Evolutionary conservation across 2,113 vertebrate species (phyloP).

Genomic region (Cavia porcellus): DNA sequence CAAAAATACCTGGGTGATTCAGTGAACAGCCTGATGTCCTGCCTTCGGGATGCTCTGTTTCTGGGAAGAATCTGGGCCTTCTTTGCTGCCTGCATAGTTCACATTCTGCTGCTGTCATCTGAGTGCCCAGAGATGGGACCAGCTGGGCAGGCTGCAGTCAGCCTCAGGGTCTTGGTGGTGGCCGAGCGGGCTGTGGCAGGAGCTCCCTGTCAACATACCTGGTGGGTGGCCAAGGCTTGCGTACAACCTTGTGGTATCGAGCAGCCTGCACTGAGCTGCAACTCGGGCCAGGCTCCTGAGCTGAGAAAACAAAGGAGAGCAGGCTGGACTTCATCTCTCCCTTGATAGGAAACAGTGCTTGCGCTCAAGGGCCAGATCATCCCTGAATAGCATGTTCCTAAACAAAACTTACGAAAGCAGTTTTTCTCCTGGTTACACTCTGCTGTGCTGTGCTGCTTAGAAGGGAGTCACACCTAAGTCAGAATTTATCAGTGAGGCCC

Average conservation of each 20-base stretch:
- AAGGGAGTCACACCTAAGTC: not conserved
- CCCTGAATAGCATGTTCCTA: not conserved
- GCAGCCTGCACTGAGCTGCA: conserved; percentile 88
- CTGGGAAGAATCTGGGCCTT: not conserved
- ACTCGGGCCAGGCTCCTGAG: conserved; percentile 84
- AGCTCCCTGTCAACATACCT: conserved; percentile 78
- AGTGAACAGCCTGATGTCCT: not conserved
- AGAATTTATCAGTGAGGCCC: not conserved
- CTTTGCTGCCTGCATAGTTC: not conserved
- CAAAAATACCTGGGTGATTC: not conserved
- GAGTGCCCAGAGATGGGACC: not conserved
- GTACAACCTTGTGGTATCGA: conserved; percentile 86
- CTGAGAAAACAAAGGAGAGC: conserved; percentile 77
- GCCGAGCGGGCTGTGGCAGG: accelerated
- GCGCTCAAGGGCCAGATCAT: not conserved
- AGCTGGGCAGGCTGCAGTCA: not conserved
- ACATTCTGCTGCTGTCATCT: not conserved
- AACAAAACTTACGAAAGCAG: not conserved
- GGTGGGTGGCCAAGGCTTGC: conserved; percentile 87
- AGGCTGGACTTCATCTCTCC: not conserved
- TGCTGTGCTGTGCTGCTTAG: accelerated
- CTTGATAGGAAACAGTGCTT: not conserved
- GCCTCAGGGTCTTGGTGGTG: not conserved
- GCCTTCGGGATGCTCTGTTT: not conserved
- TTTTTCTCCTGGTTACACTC: not conserved